Base-by-base conservation (phyloP, 2,797 vertebrate genomes). In the Paramormyrops hopkinsi region DNA sequence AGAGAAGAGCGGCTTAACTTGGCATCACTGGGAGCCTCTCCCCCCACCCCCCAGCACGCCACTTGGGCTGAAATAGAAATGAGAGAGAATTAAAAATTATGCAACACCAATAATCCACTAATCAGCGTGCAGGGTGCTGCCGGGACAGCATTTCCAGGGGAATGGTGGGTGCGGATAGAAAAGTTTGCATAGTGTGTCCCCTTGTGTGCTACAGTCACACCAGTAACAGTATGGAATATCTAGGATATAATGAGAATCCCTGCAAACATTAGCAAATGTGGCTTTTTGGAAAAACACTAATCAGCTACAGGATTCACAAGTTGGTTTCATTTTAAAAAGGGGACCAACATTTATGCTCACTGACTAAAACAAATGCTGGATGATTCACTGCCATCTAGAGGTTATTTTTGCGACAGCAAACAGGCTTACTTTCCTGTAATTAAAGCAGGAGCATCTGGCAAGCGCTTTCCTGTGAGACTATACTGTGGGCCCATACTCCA, bases 341-440 rank as follows among this genome's bases (percentile, higher is more conserved):
- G 69, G 69, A 12, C 65, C 29, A 73, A 37, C 33, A 19, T 76
- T 14, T 76, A 17, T 41, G 69, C 5, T 76, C 69, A 41, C 5
- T 1, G 33, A 82, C 19, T n/a, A 22, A 76, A 79, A 82, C 44
- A 46, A 46, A 46, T 46, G 33, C 69, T 41, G 29, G 19, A 76
- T 17, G 88, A 91, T 91, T 91, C 91, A 91, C 90, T 93, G 93
- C 91, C 94, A 86, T 89, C 41, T 12, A 62, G 91, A 92, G 94
- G 93, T 59, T 14, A 1, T 22, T 90, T 0, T 0, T 56, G 37
- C 2, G 37, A 92, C 25, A 92, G 89, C 90, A 91, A 41, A 4
- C 0, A 53, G 12, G 22, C 48, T 82, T 46, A n/a, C 41, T 46
- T 7, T 46, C 19, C 19, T 41, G 76, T 46, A 46, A 19, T 82